phyloP scores from a whole-genome alignment of 1,140 invertebrate genomes.

The Neodiprion fabricii region DNA sequence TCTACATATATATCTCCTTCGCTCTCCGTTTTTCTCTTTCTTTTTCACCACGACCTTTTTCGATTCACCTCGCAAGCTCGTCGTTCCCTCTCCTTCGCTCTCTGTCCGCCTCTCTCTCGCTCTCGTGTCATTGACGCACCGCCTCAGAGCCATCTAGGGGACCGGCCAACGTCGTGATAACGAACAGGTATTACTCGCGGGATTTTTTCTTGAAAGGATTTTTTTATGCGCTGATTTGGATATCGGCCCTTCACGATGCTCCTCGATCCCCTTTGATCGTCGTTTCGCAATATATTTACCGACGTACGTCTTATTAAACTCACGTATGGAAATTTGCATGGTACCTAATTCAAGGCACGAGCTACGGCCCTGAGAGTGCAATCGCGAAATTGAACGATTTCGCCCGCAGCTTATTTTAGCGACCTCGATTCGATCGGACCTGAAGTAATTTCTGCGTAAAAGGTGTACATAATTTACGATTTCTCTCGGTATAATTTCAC shows the following conservation, averaged over 20 bases:
- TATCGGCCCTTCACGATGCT: no score
- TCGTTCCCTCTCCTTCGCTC: constrained; percentile 16
- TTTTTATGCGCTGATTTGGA: constrained; percentile 19
- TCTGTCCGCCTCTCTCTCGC: constrained; percentile 15
- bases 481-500: no score
- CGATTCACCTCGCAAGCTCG: constrained; percentile 24
- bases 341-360: constrained; percentile 22
- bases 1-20: background rate
- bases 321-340: constrained; percentile 19
- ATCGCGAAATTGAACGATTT: no score
- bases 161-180: constrained; percentile 19
- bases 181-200: background rate
- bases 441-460: no score
- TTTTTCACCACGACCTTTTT: constrained; percentile 8
- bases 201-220: background rate
- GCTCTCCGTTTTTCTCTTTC: constrained; percentile 14
- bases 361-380: no score
- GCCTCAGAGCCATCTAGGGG: constrained; percentile 35
- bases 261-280: constrained; percentile 9
- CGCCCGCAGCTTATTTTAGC: no score
- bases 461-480: no score
- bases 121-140: constrained; percentile 24
- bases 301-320: constrained; percentile 19
- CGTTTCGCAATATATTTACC: constrained; percentile 24
- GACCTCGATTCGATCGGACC: no score